Percentiles rank a stretch among this genome's conserved stretches.
Evolutionary conservation across 2,113 vertebrate species (phyloP).

Genomic region (Pan troglodytes): NHGRI_mPanTro3-v2.1_pri NC_072409.2:66995001-66995500

Average conservation of each 20-base stretch:
- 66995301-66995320: no score
- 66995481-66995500: neutral
- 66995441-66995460: no score
- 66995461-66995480: neutral
- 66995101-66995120: neutral
- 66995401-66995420: no score
- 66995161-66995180: neutral
- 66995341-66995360: no score
- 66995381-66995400: no score
- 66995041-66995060: neutral
- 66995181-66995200: conserved; percentile 4
- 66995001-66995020: neutral
- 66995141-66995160: conserved; percentile 7
- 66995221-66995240: no score
- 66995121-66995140: conserved; percentile 19
- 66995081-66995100: neutral
- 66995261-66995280: no score
- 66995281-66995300: no score
- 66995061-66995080: neutral
- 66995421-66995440: no score
- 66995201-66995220: neutral
- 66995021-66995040: neutral
- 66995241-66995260: no score
- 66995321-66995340: no score
- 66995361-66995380: no score